Conservation (phyloP, 2,888 invertebrate genomes). For the Peribatodes rhomboidaria region DNA sequence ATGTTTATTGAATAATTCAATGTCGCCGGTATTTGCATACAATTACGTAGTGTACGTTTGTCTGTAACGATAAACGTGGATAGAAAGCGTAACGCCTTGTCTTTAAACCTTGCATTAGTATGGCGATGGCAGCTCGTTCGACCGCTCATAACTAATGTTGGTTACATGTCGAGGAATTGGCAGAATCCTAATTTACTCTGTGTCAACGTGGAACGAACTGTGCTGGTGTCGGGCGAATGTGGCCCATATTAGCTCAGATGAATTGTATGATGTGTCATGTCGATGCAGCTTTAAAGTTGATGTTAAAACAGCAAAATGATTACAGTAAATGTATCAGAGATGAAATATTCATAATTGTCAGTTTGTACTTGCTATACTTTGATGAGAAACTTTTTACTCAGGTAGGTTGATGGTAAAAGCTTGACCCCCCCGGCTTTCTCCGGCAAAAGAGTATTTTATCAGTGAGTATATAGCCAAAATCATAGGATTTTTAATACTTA, state of each 20-base stretch:
- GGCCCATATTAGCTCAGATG: not conserved
- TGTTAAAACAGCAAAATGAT: too few relatives aligned
- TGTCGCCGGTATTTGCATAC: constrained; percentile 53
- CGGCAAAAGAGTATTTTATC: too few relatives aligned
- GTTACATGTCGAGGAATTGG: constrained; percentile 16
- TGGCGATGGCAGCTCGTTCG: constrained; percentile 20
- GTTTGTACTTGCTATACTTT: too few relatives aligned
- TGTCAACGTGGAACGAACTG: constrained; percentile 8
- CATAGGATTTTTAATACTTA: too few relatives aligned
- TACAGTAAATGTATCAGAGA: too few relatives aligned
- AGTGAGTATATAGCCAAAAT: too few relatives aligned
- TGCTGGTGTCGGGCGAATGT: not conserved
- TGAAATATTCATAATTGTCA: too few relatives aligned
- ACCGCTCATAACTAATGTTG: constrained; percentile 23
- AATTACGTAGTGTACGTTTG: constrained; percentile 52
- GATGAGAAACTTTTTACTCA: too few relatives aligned
- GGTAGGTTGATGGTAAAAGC: too few relatives aligned
- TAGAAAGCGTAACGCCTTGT: constrained; percentile 67
- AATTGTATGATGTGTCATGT: not conserved
- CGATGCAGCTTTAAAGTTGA: not conserved
- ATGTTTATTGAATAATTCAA: constrained; percentile 44
- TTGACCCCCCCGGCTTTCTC: too few relatives aligned
- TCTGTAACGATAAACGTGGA: constrained; percentile 61
- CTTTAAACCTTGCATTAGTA: constrained; percentile 39
- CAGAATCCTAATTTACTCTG: constrained; percentile 22